phyloP scores from a whole-genome alignment of 2,113 vertebrate genomes.

The Athene noctua region DNA sequence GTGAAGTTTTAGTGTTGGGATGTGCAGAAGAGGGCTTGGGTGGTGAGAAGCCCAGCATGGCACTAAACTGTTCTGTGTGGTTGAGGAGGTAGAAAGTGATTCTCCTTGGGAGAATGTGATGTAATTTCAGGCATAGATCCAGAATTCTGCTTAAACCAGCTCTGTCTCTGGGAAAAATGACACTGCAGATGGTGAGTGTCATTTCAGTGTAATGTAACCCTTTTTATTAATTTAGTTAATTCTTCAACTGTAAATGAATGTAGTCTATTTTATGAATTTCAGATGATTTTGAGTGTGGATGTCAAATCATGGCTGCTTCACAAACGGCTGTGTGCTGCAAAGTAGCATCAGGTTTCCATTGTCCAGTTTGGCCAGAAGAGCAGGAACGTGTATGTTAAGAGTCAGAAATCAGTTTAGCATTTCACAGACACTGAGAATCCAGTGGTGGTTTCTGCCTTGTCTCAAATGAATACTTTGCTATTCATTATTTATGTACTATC shows the following conservation, averaged over 20 bases:
- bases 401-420: not conserved
- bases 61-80: not conserved
- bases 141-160: slow-evolving; percentile 22
- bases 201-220: not conserved
- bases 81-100: slow-evolving; percentile 32
- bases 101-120: slow-evolving; percentile 26
- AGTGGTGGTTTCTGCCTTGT: not conserved
- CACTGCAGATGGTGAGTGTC: slow-evolving; percentile 41
- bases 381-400: not conserved
- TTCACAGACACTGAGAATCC: not conserved
- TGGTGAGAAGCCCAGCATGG: not conserved
- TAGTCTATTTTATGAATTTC: not conserved
- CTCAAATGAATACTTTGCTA: not conserved
- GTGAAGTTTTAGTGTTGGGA: not conserved
- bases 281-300: not conserved
- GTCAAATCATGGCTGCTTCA: not conserved
- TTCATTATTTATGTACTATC: not conserved
- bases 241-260: slow-evolving; percentile 16
- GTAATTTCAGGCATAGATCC: slow-evolving; percentile 21
- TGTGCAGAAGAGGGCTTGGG: not conserved
- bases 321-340: not conserved
- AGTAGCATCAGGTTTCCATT: not conserved
- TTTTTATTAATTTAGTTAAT: slow-evolving; percentile 31
- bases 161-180: slow-evolving; percentile 18
- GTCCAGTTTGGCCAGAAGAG: not conserved